Conservation (phyloP, 2,797 vertebrate genomes). For the Lagocephalus sceleratus region DNA sequence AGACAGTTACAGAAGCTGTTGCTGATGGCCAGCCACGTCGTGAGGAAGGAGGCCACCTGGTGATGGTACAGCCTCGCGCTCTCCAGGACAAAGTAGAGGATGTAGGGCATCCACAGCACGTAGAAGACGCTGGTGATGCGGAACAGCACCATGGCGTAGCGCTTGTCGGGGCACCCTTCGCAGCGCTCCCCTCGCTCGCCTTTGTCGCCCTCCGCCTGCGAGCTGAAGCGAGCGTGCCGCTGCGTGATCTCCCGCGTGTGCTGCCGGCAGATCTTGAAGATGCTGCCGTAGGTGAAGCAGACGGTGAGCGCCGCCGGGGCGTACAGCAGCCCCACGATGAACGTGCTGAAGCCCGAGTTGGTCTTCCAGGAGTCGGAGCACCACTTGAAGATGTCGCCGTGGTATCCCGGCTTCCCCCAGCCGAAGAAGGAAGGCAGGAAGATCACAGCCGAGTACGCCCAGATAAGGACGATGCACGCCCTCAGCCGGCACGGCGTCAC, state of each 20-base stretch:
- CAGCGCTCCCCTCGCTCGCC: constrained; percentile 51
- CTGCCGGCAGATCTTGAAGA: constrained; percentile 94
- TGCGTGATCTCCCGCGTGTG: constrained; percentile 92
- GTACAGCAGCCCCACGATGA: constrained; percentile 88
- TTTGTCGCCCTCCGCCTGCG: constrained; percentile 75
- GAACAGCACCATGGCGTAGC: constrained; percentile 92
- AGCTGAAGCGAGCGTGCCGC: constrained; percentile 87
- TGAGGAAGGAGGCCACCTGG: constrained; percentile 86
- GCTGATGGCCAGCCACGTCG: constrained; percentile 96
- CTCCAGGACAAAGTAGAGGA: constrained; percentile 93
- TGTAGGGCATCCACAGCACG: constrained; percentile 93
- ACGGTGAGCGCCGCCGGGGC: constrained; percentile 88
- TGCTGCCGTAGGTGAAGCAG: constrained; percentile 94
- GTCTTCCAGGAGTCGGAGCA: constrained; percentile 89
- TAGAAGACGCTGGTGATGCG: constrained; percentile 97
- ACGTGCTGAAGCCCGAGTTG: constrained; percentile 84
- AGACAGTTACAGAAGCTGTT: constrained; percentile 99
- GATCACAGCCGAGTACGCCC: constrained; percentile 88
- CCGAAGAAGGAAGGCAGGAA: constrained; percentile 90
- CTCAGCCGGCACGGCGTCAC: constrained; percentile 90
- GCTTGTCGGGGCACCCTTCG: constrained; percentile 85
- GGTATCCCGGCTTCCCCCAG: constrained; percentile 96
- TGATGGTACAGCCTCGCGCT: constrained; percentile 86
- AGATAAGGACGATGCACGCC: constrained; percentile 86
- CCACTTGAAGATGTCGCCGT: constrained; percentile 90